Conservation (phyloP, 2,113 vertebrate species). For the Hassar affinis region DNA sequence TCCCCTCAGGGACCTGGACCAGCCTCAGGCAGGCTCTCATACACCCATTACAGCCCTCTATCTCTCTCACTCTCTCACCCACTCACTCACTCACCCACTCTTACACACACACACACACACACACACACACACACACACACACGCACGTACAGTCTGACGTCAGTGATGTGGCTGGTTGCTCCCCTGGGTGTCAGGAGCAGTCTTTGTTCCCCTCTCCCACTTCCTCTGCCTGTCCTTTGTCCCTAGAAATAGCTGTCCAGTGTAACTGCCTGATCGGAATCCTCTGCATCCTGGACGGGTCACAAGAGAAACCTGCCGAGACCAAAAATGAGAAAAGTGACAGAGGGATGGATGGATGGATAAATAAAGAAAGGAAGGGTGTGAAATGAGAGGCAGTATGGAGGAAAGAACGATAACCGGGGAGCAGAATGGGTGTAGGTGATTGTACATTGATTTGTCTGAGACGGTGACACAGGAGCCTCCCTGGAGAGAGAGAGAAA, state of each 20-base stretch:
- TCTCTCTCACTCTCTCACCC: constrained; percentile 50
- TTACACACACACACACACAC: no score
- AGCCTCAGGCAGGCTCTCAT: constrained; percentile 94
- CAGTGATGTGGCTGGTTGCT: constrained; percentile 90
- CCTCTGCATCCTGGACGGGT: constrained; percentile 65
- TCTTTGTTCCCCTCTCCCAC: constrained; percentile 78
- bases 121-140: constrained; percentile 48
- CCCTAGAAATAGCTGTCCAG: constrained; percentile 77
- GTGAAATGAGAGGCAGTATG: constrained; percentile 27
- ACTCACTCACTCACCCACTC: no score
- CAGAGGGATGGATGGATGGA: not conserved
- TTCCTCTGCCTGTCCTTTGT: constrained; percentile 78
- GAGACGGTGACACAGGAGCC: constrained; percentile 83
- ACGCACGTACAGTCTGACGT: constrained; percentile 78
- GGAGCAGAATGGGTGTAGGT: constrained; percentile 82
- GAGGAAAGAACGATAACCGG: not conserved
- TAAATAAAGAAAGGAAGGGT: constrained; percentile 12
- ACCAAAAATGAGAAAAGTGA: constrained; percentile 28
- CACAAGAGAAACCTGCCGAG: constrained; percentile 10
- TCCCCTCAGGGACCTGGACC: constrained; percentile 82
- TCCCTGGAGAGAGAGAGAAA: constrained; percentile 76
- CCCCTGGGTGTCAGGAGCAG: constrained; percentile 89
- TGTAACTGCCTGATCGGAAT: constrained; percentile 79
- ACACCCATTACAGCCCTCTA: constrained; percentile 84
- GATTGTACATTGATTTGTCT: constrained; percentile 82